Evolutionary conservation across 2,888 invertebrate genomes (phyloP).

Genomic region (Tricholauxania praeusta): DNA sequence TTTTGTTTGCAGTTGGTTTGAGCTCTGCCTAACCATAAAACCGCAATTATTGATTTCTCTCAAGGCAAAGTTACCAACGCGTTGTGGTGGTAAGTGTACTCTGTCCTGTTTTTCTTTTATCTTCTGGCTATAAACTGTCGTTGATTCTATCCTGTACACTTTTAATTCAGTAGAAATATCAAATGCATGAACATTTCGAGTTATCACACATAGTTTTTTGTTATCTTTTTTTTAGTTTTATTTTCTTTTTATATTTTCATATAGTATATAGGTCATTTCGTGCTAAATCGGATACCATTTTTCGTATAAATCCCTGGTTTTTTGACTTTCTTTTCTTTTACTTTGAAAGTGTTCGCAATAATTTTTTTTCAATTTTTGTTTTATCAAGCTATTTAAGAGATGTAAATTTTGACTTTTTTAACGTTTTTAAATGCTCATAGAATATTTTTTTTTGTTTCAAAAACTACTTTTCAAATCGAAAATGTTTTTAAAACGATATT

Average conservation of each 20-base stretch:
- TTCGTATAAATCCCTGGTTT: too few relatives aligned
- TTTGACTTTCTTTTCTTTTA: too few relatives aligned
- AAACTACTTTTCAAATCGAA: too few relatives aligned
- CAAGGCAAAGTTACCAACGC: background rate
- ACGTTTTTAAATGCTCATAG: too few relatives aligned
- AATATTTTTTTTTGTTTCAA: too few relatives aligned
- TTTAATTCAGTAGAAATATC: background rate
- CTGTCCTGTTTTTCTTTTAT: background rate
- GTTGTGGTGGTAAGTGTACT: background rate
- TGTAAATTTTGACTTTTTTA: too few relatives aligned
- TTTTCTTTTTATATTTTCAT: background rate
- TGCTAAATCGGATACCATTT: too few relatives aligned
- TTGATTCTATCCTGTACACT: background rate
- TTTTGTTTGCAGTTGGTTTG: background rate
- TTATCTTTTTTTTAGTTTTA: background rate
- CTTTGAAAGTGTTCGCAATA: too few relatives aligned
- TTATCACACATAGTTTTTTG: background rate
- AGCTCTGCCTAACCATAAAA: background rate
- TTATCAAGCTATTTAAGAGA: too few relatives aligned
- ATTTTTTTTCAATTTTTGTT: too few relatives aligned
- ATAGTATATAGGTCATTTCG: too few relatives aligned
- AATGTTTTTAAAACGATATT: too few relatives aligned
- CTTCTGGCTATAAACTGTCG: background rate
- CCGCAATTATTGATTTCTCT: conserved; percentile 13
- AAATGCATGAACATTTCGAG: background rate